Evolutionary conservation across 2,113 vertebrate species (phyloP).

Genomic region (Heteronetta atricapilla): DNA sequence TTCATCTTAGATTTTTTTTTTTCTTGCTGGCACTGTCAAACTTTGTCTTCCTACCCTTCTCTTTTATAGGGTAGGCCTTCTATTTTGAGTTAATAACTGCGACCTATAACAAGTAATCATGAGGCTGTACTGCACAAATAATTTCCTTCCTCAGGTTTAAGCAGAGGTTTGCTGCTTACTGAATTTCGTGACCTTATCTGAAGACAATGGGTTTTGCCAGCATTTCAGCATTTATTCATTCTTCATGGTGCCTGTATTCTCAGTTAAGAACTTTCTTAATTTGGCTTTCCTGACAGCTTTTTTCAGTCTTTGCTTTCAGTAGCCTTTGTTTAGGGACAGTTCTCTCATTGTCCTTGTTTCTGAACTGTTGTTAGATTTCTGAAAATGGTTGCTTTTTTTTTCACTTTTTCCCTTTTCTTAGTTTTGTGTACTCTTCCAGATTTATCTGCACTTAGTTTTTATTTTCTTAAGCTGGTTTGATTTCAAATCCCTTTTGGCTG

Average conservation of each 20-base stretch:
- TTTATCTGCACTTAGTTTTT: constrained; percentile 1
- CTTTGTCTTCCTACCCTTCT: background rate
- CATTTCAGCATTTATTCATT: background rate
- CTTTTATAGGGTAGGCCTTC: background rate
- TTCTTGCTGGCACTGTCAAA: background rate
- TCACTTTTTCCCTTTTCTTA: background rate
- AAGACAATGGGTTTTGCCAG: background rate
- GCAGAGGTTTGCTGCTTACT: background rate
- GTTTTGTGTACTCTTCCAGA: background rate
- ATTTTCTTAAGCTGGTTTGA: constrained; percentile 19
- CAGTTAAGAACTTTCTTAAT: background rate
- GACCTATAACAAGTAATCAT: background rate
- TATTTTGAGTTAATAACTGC: background rate
- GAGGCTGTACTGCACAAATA: background rate
- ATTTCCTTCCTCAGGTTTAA: background rate
- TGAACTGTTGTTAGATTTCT: background rate
- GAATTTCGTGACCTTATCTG: background rate
- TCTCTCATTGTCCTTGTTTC: background rate
- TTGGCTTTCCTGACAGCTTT: background rate
- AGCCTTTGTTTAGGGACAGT: background rate
- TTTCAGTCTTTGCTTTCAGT: background rate
- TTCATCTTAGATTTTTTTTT: background rate
- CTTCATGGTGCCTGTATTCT: background rate
- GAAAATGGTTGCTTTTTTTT: background rate
- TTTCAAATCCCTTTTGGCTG: constrained; percentile 37